Evolutionary conservation across 2,113 vertebrate genomes (phyloP).

Genomic region (Danio rerio): DNA sequence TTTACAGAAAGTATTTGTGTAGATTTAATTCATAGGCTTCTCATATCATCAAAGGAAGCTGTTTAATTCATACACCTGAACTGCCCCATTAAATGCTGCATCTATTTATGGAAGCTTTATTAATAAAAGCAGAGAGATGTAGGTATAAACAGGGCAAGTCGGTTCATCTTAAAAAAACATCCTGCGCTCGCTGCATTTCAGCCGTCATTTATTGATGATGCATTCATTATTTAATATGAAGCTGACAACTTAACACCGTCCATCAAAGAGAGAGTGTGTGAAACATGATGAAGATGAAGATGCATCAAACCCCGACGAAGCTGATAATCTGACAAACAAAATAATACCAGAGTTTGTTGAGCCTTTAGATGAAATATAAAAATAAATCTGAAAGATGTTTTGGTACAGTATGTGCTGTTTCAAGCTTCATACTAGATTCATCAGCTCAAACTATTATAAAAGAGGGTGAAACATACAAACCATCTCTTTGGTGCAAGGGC

Average conservation of each 20-base stretch:
- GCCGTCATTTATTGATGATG: constrained; percentile 63
- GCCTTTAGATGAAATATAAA: too few species aligned
- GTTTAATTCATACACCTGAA: not conserved
- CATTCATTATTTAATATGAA: constrained; percentile 67
- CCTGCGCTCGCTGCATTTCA: constrained; percentile 42
- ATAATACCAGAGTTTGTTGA: too few species aligned
- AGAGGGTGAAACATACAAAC: too few species aligned
- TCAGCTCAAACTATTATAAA: too few species aligned
- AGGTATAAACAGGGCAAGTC: constrained; percentile 28
- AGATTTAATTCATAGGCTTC: not conserved
- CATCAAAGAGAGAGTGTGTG: not conserved
- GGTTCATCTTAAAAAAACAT: constrained; percentile 50
- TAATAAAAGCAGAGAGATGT: not conserved
- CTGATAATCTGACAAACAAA: too few species aligned
- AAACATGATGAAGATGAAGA: not conserved
- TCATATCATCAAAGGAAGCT: not conserved
- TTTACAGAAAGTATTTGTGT: not conserved
- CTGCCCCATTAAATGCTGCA: not conserved
- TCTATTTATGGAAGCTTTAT: not conserved
- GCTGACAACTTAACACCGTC: constrained; percentile 54
- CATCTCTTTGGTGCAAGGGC: too few species aligned
- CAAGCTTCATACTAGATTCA: too few species aligned
- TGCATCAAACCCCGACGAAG: not conserved
- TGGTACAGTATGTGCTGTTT: too few species aligned
- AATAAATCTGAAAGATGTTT: too few species aligned